phyloP scores from a whole-genome alignment of 2,113 vertebrate species.

The Fregata magnificens region DNA sequence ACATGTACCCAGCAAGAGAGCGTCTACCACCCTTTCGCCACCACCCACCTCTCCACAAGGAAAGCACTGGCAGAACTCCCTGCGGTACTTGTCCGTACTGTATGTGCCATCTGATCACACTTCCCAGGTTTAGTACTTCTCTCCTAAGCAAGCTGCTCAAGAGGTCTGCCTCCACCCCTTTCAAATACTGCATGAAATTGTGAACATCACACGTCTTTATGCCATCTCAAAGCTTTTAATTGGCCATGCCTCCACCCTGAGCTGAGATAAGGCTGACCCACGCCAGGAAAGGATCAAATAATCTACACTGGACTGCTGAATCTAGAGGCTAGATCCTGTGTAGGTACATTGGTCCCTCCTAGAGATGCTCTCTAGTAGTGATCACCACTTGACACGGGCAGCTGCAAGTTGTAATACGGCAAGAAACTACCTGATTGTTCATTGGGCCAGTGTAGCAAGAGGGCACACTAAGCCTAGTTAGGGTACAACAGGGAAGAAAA shows the following conservation, averaged over 20 bases:
- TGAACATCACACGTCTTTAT: background rate
- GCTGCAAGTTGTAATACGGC: background rate
- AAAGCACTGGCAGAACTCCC: background rate
- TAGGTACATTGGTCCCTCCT: background rate
- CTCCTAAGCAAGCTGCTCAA: background rate
- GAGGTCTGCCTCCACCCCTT: background rate
- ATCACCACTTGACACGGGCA: background rate
- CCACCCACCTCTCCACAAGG: background rate
- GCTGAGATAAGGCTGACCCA: background rate
- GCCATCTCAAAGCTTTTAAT: background rate
- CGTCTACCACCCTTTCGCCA: background rate
- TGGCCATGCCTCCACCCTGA: background rate
- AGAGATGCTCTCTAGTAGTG: background rate
- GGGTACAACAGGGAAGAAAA: rapidly evolving
- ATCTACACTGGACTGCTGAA: background rate
- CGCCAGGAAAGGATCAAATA: background rate
- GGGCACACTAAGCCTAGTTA: background rate
- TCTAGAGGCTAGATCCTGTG: background rate
- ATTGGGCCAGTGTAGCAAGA: background rate
- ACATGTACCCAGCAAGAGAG: background rate
- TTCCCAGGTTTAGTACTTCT: background rate
- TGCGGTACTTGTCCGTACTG: background rate
- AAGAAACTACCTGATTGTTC: background rate
- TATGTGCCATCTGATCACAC: background rate
- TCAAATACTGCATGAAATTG: background rate